These are phyloP conservation scores for Ornithoptera alexandrae DNA, from an alignment of 2,888 invertebrate species.

Conservation along the genomic window DNA sequence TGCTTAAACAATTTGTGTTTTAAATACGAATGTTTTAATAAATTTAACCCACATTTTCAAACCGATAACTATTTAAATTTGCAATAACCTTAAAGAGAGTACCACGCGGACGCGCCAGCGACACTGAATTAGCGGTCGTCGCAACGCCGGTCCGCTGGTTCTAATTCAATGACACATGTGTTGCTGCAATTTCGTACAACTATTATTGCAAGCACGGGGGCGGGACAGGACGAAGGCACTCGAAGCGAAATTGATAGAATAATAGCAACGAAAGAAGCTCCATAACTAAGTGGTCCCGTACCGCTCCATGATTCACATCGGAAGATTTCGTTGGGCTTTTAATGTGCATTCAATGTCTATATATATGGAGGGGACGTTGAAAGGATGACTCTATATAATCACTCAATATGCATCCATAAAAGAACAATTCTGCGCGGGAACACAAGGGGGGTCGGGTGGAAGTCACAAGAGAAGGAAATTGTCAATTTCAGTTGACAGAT, in stretches of 20 bases:
- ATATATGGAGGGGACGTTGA: constrained; percentile 20
- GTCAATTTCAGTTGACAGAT: constrained; percentile 55
- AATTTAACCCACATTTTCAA: constrained; percentile 10
- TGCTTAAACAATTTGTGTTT: constrained; percentile 5
- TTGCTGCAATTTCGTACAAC: constrained; percentile 70
- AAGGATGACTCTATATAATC: constrained; percentile 22
- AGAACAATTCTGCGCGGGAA: constrained; percentile 39
- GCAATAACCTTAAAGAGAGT: constrained; percentile 36
- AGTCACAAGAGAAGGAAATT: constrained; percentile 55
- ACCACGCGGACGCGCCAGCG: constrained; percentile 47
- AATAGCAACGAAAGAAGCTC: constrained; percentile 46
- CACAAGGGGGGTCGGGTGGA: constrained; percentile 50
- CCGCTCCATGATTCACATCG: constrained; percentile 19
- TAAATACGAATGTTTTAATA: background rate
- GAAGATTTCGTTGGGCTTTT: constrained; percentile 11
- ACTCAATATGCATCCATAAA: constrained; percentile 23
- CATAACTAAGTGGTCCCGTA: constrained; percentile 37
- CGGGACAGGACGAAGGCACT: constrained; percentile 67
- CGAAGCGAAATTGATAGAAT: constrained; percentile 58
- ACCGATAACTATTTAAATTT: constrained; percentile 31
- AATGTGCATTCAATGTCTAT: constrained; percentile 8
- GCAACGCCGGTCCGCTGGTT: constrained; percentile 55
- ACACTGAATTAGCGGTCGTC: constrained; percentile 45
- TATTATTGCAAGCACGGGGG: constrained; percentile 66
- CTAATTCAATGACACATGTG: constrained; percentile 68